A percentile compares a stretch with the other conserved stretches of the same genome.
Conservation (phyloP, 2,888 invertebrate species). For the Nebria brevicollis region DNA sequence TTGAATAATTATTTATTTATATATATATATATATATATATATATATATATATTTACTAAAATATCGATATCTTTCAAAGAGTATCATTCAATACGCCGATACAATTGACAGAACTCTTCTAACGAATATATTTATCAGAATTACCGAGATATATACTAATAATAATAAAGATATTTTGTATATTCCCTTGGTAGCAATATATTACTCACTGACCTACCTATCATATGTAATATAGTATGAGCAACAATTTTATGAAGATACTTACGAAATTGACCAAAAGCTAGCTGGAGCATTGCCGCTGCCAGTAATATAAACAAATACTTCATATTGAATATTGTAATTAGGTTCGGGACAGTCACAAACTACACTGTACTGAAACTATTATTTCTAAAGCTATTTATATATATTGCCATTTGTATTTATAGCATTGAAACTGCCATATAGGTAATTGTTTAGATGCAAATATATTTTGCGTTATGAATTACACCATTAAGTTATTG, state of each 20-base stretch:
- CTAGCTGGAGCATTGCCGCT: not conserved
- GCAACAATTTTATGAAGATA: not conserved
- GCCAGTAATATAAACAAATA: not conserved
- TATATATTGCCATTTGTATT: not conserved
- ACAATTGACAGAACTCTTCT: not conserved
- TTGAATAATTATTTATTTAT: no score
- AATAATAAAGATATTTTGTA: no score
- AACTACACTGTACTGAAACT: not conserved
- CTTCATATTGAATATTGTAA: not conserved
- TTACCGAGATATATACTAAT: no score
- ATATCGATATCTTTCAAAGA: no score
- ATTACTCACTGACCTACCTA: not conserved
- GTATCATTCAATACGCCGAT: not conserved
- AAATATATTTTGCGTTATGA: not conserved
- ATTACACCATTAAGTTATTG: not conserved
- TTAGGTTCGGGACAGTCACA: not conserved
- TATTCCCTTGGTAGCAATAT: not conserved
- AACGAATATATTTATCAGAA: no score
- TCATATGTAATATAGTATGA: not conserved
- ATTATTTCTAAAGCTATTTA: not conserved
- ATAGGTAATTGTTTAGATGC: constrained; percentile 14
- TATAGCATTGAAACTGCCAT: not conserved
- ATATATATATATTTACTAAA: no score
- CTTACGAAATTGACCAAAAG: constrained; percentile 12
- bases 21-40: no score